Base-by-base conservation (phyloP, 2,797 vertebrate genomes). In the Microcaecilia unicolor region DNA sequence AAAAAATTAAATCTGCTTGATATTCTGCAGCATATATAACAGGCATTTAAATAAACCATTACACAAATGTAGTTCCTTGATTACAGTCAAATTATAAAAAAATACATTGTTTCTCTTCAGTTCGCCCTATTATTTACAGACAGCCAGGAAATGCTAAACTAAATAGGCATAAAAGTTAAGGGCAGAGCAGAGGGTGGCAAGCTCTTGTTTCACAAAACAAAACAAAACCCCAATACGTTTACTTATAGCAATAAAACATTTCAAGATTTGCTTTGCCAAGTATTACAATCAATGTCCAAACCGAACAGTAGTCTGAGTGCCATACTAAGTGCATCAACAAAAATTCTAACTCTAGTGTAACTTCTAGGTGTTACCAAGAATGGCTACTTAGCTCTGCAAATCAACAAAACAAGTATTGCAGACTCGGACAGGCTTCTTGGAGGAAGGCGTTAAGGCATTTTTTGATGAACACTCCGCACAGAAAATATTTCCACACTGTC, bases 401-500 rank as follows among this genome's bases (percentile, higher is more conserved):
- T 99, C 96, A 55, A 87, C 91, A 40, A 84, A 99, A 74, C 96
- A 99, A 3, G 81, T 72, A 67, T 94, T 86, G 33, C 96, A 99
- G 40, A 99, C 96, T 25, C 94, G 86, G 15, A 98, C 95, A 28
- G 96, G 86, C 67, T 99, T 99, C 83, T 99, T 99, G 15, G 91
- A 97, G 48, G 91, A 99, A 31, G 95, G 96, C 27, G 89, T 97
- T 74, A 94, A 76, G 77, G 91, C 92, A 68, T 84, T 93, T 76
- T 57, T 92, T 28, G 85, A 58, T 7, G 96, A 99, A 70, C 96
- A 99, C 48, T 99, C 96, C 0, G 70, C 87, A 45, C 96, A 99
- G 70, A 97, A 99, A 67, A 99, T 99, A 83, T 98, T 99, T 23
- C 96, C 96, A 54, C 96, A 99, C 11, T 99, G 91, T 75, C 95